Base-by-base conservation (phyloP, 2,113 vertebrate species). In the Chascanopsetta lugubris region DNA sequence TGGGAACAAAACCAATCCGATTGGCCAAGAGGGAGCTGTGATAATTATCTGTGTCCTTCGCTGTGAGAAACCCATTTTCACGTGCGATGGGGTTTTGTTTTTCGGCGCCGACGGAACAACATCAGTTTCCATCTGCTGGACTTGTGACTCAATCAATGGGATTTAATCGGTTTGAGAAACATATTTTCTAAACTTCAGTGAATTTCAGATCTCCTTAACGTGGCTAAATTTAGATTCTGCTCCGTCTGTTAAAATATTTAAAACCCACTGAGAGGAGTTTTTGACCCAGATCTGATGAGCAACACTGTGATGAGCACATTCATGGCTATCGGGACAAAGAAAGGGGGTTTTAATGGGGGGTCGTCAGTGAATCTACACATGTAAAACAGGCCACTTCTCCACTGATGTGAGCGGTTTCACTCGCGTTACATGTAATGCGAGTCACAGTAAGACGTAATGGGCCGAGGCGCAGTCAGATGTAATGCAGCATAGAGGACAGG, bases 401-500 rank as follows among this genome's bases (percentile, higher is more conserved):
- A 59, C 43, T 26, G 59, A 66, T 48, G 43, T 6, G 70, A 68
- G 7, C 43, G 8, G 51, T 46, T 57, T 9, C 27, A 54, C 67
- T 77, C 73, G 50, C 67, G 70, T 85, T 72, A 58, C 47, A 67
- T 66, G 34, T 78, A 61, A 82, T 69, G 40, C 22, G 65, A 76
- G 63, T 69, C 51, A 61, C 32, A 25, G 43, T 69, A 68, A 75
- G 54, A 64, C 24, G 53, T 85, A 86, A 85, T 82, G 87, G 79
- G 15, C 49, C 55, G 15, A 40, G 25, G 42, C 48, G 6, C 65
- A 72, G 62, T 67, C 70, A 32, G 55, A 73, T 30, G 58, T 64
- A 79, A 74, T 69, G 83, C 72, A 53, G 81, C 84, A 34, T 74
- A 67, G 85, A 83, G 77, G 77, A 78, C 77, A 66, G 21, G 50